These are phyloP conservation scores for Mythimna impura DNA, from an alignment of 2,888 invertebrate genomes.

Conservation along the genomic window DNA sequence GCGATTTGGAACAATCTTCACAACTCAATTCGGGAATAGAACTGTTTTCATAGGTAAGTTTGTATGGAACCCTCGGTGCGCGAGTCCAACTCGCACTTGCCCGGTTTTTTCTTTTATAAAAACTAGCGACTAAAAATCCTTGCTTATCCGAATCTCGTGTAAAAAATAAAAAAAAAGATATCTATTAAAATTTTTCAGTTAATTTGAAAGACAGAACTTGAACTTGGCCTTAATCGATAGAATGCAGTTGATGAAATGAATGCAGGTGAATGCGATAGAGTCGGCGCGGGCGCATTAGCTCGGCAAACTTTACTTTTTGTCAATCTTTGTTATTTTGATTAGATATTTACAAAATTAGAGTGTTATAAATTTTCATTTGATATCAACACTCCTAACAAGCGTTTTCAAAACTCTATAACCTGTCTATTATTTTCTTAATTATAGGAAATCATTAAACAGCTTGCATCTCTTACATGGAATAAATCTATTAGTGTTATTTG, in stretches of 20 bases:
- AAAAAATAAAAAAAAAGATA: not conserved
- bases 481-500: not conserved
- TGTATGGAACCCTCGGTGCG: no score
- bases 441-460: not conserved
- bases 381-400: no score
- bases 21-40: no score
- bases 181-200: not conserved
- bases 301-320: constrained; percentile 18
- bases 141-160: not conserved
- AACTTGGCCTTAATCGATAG: constrained; percentile 38
- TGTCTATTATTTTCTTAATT: not conserved
- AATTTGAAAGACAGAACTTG: not conserved
- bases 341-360: constrained; percentile 9
- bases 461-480: not conserved
- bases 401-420: no score
- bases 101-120: not conserved
- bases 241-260: constrained; percentile 46
- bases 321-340: constrained; percentile 32
- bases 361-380: no score
- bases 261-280: constrained; percentile 29
- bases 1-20: no score
- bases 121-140: not conserved
- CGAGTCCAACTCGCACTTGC: no score
- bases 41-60: no score
- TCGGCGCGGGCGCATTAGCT: constrained; percentile 37